Conservation (phyloP, 2,113 vertebrate species). For the human region GRCh38 chr5:124008001-124008500, state of each 20-base stretch:
- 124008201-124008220: neutral
- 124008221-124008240: neutral
- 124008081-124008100: neutral
- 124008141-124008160: neutral
- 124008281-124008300: neutral
- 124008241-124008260: neutral
- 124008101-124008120: neutral
- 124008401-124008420: neutral
- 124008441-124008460: neutral
- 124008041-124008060: neutral
- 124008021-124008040: no score
- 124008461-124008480: neutral
- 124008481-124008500: neutral
- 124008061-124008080: neutral
- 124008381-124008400: neutral
- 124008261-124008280: neutral
- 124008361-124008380: neutral
- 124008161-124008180: neutral
- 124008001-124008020: neutral
- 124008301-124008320: neutral
- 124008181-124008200: neutral
- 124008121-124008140: neutral
- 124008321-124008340: neutral
- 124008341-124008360: neutral
- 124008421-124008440: neutral